A percentile compares a stretch with the other conserved stretches of the same genome.
Conservation (phyloP, 2,888 invertebrate genomes). For the Timema cristinae region DNA sequence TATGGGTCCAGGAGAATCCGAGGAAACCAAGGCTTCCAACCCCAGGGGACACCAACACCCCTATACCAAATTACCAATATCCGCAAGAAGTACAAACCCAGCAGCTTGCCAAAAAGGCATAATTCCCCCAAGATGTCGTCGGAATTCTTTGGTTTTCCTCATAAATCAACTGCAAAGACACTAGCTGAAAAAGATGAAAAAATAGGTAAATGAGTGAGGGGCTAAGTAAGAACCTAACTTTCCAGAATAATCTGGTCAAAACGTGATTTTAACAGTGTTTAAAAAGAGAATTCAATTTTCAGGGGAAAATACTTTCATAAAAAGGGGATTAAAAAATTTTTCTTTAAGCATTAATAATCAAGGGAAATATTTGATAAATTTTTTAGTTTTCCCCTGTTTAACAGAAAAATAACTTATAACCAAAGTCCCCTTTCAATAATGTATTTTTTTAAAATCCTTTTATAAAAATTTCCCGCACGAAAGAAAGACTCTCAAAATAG, state of each 20-base stretch:
- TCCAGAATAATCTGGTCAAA: neutral
- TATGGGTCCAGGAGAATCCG: too few species aligned
- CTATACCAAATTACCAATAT: neutral
- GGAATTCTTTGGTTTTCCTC: neutral
- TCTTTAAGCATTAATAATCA: too few species aligned
- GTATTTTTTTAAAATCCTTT: neutral
- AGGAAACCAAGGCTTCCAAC: too few species aligned
- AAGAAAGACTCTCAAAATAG: neutral
- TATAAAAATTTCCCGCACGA: neutral
- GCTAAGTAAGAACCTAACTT: neutral
- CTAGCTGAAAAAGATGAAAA: neutral
- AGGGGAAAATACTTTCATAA: too few species aligned
- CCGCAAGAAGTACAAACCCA: neutral
- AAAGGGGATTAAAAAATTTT: too few species aligned
- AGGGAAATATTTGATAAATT: too few species aligned
- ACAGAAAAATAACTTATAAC: neutral
- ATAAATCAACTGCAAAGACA: neutral
- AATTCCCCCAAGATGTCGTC: constrained; percentile 3
- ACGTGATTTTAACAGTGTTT: too few species aligned
- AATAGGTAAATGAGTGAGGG: neutral
- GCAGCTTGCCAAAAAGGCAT: constrained; percentile 1
- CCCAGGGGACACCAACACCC: too few species aligned
- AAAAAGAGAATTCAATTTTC: too few species aligned
- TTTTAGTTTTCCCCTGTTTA: too few species aligned
- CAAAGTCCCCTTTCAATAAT: neutral